Evolutionary conservation across 2,888 invertebrate genomes (phyloP).

Genomic region (Chaitophorus viminalis): DNA sequence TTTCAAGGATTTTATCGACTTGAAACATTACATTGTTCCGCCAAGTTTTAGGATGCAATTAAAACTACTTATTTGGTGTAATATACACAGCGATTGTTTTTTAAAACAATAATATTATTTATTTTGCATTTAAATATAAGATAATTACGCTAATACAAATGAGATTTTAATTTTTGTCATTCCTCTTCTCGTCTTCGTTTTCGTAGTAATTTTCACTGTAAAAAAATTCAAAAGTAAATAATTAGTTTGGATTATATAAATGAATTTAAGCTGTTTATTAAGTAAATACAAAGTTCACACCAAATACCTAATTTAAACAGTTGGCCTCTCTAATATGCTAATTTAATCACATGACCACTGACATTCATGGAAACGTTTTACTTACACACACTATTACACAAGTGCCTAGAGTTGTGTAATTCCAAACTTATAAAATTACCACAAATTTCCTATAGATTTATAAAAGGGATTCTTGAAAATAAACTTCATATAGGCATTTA

Average conservation of each 20-base stretch:
- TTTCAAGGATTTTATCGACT: slow-evolving; percentile 49
- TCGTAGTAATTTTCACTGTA: slow-evolving; percentile 78
- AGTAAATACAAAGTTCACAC: background rate
- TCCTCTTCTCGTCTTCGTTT: slow-evolving; percentile 68
- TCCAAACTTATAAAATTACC: background rate
- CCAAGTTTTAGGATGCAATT: slow-evolving; percentile 17
- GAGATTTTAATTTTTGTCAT: slow-evolving; percentile 60
- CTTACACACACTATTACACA: too few relatives aligned
- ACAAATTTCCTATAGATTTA: background rate
- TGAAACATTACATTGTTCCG: background rate
- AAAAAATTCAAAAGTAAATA: slow-evolving; percentile 65
- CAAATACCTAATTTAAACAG: background rate
- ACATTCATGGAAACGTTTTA: background rate
- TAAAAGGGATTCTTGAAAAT: background rate
- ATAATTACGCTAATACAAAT: slow-evolving; percentile 40
- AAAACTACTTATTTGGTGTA: background rate
- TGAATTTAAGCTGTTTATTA: background rate
- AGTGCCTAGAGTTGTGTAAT: background rate
- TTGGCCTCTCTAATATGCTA: background rate
- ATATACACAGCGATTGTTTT: background rate
- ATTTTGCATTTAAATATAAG: slow-evolving; percentile 44
- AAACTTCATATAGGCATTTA: background rate
- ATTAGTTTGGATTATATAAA: background rate
- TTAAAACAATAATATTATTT: slow-evolving; percentile 9
- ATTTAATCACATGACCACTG: background rate